Conservation (phyloP, 2,113 vertebrate genomes). For the Gymnobelideus leadbeateri region DNA sequence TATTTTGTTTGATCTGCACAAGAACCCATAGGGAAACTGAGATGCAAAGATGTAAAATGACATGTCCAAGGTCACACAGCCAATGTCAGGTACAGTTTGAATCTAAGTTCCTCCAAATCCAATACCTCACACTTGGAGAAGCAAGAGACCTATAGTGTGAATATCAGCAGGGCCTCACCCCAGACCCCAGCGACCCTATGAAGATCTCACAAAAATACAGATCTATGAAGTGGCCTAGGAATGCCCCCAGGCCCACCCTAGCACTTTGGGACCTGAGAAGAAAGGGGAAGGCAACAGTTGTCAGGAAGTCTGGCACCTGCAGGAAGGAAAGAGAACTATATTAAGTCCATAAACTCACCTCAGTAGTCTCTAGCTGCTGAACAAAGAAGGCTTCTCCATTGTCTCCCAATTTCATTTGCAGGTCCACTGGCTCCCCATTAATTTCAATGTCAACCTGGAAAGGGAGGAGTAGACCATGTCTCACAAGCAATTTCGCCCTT, state of each 20-base stretch:
- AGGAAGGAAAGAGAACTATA: slow-evolving; percentile 32
- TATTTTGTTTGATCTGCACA: neutral
- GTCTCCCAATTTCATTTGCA: slow-evolving; percentile 97
- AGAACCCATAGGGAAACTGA: neutral
- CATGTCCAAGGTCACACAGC: neutral
- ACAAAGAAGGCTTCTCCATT: slow-evolving; percentile 98
- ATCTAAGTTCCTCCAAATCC: neutral
- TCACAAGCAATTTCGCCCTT: neutral
- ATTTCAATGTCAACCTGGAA: slow-evolving; percentile 96
- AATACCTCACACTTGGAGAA: neutral
- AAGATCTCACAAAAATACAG: slow-evolving; percentile 34
- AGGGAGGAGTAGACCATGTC: fast-evolving
- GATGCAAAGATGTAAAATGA: neutral
- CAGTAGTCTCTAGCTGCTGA: slow-evolving; percentile 88
- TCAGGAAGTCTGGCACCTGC: slow-evolving; percentile 42
- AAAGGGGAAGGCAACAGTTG: slow-evolving; percentile 64
- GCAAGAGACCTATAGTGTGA: neutral
- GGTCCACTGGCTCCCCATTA: slow-evolving; percentile 92
- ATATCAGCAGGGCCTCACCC: neutral
- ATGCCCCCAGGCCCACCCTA: slow-evolving; percentile 61
- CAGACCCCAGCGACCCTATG: neutral
- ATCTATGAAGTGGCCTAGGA: slow-evolving; percentile 63
- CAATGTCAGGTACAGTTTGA: neutral
- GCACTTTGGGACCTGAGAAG: slow-evolving; percentile 49
- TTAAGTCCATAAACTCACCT: slow-evolving; percentile 81